These are phyloP conservation scores for Otolemur crassicaudatus DNA, from an alignment of 2,797 vertebrate species.

Conservation along the genomic window DNA sequence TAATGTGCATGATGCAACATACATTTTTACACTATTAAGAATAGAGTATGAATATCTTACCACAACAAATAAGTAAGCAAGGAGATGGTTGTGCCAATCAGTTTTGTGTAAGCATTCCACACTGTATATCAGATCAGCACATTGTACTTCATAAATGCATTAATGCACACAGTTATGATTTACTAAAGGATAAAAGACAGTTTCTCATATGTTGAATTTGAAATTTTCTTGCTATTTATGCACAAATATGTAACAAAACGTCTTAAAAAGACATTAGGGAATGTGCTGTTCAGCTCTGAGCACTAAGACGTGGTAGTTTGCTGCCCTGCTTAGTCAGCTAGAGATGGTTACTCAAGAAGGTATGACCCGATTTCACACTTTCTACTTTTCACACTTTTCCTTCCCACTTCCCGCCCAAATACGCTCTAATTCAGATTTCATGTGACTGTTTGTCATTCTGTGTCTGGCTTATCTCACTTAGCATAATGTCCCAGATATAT, in stretches of 20 bases:
- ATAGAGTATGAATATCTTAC: no score
- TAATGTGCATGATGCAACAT: no score
- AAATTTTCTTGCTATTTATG: neutral
- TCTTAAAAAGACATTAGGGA: neutral
- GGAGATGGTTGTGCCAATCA: no score
- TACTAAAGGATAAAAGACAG: no score
- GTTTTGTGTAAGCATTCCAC: no score
- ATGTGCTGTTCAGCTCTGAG: neutral
- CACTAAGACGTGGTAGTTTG: neutral
- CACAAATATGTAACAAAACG: neutral
- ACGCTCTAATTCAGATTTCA: neutral
- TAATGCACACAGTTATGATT: no score
- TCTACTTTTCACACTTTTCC: constrained; percentile 13
- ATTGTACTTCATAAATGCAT: no score
- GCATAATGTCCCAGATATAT: neutral
- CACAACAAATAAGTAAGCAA: no score
- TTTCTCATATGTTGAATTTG: neutral
- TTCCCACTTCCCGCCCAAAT: neutral
- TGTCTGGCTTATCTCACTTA: neutral
- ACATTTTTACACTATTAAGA: no score
- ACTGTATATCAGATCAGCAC: no score
- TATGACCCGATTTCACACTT: neutral
- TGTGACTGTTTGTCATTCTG: neutral
- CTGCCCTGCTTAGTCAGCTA: neutral
- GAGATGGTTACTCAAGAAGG: neutral